phyloP scores from a whole-genome alignment of 2,113 vertebrate species.

The Andinoacara biseriatus region DNA sequence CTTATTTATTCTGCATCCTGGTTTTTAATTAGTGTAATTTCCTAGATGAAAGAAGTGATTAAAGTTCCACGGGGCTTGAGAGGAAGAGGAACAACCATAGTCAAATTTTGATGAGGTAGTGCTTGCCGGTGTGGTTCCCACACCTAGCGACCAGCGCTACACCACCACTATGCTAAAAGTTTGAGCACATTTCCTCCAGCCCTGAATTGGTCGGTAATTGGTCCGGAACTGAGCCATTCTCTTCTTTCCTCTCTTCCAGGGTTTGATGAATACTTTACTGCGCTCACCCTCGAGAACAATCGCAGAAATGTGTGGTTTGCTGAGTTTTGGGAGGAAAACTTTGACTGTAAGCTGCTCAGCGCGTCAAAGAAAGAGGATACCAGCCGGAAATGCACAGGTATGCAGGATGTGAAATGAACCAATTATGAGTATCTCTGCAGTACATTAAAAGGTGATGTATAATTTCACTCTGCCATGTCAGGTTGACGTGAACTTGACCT shows the following conservation, averaged over 20 bases:
- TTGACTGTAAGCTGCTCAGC: constrained; percentile 79
- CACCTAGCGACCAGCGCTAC: constrained; percentile 37
- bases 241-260: constrained; percentile 62
- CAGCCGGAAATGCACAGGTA: constrained; percentile 82
- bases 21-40: constrained; percentile 77
- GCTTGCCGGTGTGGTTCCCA: constrained; percentile 41
- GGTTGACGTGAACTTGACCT: constrained; percentile 23
- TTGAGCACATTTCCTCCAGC: constrained; percentile 62
- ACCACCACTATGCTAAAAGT: background rate
- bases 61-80: constrained; percentile 58
- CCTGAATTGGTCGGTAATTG: constrained; percentile 59
- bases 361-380: constrained; percentile 78
- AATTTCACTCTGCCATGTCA: background rate
- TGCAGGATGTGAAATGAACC: background rate
- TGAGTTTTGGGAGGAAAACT: constrained; percentile 83
- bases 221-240: constrained; percentile 61
- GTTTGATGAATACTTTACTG: constrained; percentile 81
- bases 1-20: constrained; percentile 73
- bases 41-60: constrained; percentile 74
- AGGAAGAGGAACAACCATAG: constrained; percentile 66
- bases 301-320: constrained; percentile 83
- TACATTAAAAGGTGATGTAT: constrained; percentile 11
- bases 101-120: constrained; percentile 71
- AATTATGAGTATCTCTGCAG: constrained; percentile 14
- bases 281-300: constrained; percentile 81